These are phyloP conservation scores for Lepus americanus DNA, from an alignment of 2,113 vertebrate species.

Conservation along the genomic window DNA sequence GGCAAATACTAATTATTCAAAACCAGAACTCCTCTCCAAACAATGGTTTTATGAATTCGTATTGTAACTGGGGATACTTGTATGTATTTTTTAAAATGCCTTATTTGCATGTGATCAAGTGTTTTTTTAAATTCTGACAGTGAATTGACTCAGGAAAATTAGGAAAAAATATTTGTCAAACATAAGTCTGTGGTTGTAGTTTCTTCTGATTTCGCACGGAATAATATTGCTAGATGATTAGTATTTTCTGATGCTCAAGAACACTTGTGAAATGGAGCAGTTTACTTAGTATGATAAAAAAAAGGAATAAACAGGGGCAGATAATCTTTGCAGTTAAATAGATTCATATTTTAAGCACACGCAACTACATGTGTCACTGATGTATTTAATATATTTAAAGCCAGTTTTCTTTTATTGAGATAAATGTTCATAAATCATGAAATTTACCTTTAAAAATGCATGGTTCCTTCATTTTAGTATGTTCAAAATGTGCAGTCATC, in stretches of 20 bases:
- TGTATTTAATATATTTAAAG: constrained; percentile 31
- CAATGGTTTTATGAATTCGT: constrained; percentile 54
- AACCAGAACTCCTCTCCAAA: constrained; percentile 48
- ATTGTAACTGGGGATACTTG: neutral
- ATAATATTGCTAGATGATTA: constrained; percentile 31
- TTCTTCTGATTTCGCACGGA: neutral
- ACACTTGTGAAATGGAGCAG: constrained; percentile 41
- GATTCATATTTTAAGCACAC: constrained; percentile 56
- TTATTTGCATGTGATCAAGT: neutral
- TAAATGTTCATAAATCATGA: neutral
- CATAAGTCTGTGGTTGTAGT: neutral
- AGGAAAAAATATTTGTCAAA: neutral
- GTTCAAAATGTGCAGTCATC: neutral
- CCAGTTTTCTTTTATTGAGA: neutral
- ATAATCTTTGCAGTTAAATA: constrained; percentile 46
- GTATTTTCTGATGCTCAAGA: constrained; percentile 34
- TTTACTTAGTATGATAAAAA: constrained; percentile 41
- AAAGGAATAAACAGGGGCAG: neutral
- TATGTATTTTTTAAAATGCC: constrained; percentile 27
- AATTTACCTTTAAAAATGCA: constrained; percentile 4
- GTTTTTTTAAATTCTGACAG: neutral
- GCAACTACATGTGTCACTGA: neutral
- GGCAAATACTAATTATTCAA: constrained; percentile 27
- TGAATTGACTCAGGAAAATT: neutral
- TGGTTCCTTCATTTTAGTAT: neutral